Evolutionary conservation across 2,797 vertebrate species (phyloP).

Genomic region (Margarornis squamiger): DNA sequence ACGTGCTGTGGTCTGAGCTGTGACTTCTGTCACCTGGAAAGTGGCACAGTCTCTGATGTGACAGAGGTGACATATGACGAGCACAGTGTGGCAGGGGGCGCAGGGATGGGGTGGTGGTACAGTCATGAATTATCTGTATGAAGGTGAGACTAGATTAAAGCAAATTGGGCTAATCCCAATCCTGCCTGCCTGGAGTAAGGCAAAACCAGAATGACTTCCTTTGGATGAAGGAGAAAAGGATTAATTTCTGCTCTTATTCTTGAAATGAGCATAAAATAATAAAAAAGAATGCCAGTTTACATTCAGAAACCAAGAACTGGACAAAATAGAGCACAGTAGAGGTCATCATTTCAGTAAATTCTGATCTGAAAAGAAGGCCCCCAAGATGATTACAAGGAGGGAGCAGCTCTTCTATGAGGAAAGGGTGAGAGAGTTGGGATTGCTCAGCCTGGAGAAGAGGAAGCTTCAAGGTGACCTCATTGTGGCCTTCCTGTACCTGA

Average conservation of each 20-base stretch:
- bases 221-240: neutral
- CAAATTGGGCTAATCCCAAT: neutral
- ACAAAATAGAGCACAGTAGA: neutral
- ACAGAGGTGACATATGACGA: neutral
- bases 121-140: neutral
- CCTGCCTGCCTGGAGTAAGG: neutral
- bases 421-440: neutral
- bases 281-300: neutral
- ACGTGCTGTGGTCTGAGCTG: neutral
- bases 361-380: neutral
- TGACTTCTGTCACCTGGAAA: neutral
- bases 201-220: neutral
- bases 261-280: neutral
- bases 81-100: neutral
- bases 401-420: neutral
- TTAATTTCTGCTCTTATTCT: neutral
- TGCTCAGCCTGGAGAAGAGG: neutral
- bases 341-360: neutral
- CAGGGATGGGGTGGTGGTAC: rapidly evolving
- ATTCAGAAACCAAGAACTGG: neutral
- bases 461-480: neutral
- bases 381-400: neutral
- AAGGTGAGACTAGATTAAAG: neutral
- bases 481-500: neutral
- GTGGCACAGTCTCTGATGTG: neutral